Evolutionary conservation across 1,140 invertebrate genomes (phyloP), one percentile per base, ranked within the genome.

Genomic region (Apis cerana): DNA sequence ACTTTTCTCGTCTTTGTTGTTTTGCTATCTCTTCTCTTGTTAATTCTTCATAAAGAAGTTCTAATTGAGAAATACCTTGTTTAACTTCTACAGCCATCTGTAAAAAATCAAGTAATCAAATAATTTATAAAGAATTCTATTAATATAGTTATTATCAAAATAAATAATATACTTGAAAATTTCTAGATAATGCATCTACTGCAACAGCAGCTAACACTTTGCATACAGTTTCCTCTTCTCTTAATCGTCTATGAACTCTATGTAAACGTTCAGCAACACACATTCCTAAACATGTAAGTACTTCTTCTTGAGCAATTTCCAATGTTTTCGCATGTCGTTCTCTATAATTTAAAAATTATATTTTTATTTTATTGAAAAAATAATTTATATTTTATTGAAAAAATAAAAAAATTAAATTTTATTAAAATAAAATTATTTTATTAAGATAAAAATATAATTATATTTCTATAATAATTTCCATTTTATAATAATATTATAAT

Each of bases 271-370:
- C 98, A 90, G 98, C 98, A 75, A 99, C 96, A 93, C 98, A 98
- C 92, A 99, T 97, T 19, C 98, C 98, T 68, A 99, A 95, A 92
- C 98, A 99, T 0, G 97, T 98, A 75, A 99, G 94, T 65, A 99
- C 98, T 95, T 99, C 98, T 94, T 99, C 98, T 94, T 99, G 98
- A 88, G 98, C 98, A 89, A 98, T 98, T 95, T 99, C 98, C 84
- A 99, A 93, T 13, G 98, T 99, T 94, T 99, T 99, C 1, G 98
- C 98, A 94, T 99, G 98, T 74, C 98, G 95, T 93, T 99, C 98
- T 77, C 98, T 95, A 85, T 94, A 95, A 92, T 94, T 94, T 64
- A 80, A 90, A 90, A 23, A 43, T 13, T 62, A 69, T 68, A n/a
- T 76, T 17, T 43, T 7, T 43, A 43, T 43, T 43, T 43, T 43